Evolutionary conservation across 2,888 invertebrate genomes (phyloP), one percentile per base, ranked within the genome.

Genomic region (Conchocele bisecta): DNA sequence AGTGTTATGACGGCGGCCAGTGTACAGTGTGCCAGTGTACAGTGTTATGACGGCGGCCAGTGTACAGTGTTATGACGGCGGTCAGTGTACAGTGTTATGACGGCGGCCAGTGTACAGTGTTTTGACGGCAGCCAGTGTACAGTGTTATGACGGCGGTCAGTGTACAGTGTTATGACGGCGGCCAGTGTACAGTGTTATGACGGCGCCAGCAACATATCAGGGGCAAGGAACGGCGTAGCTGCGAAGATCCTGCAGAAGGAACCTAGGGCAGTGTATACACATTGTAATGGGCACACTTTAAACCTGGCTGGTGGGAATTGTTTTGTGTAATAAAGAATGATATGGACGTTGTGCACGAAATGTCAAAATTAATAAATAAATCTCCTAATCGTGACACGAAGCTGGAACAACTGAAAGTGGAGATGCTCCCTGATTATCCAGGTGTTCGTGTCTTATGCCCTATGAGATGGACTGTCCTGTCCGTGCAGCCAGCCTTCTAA

Each of bases 141-240:
- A n/a, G n/a, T n/a, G n/a, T n/a, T n/a, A n/a, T n/a, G n/a, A n/a
- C n/a, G n/a, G n/a, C n/a, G n/a, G n/a, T n/a, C n/a, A n/a, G n/a
- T n/a, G n/a, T n/a, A n/a, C n/a, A n/a, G n/a, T n/a, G n/a, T n/a
- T n/a, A n/a, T n/a, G n/a, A n/a, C n/a, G n/a, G n/a, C n/a, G n/a
- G n/a, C n/a, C 37, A 56, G 71, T 53, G 76, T 73, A 4, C 75
- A 79, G 53, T 71, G 74, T 28, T 76, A 81, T 22, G 70, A 79
- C 57, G 71, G 54, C 6, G 76, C 79, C 11, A 63, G 50, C 37
- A 57, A 56, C 22, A 81, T 57, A 51, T 54, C 58, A 20, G 66
- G 77, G 9, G n/a, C 48, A 26, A 71, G 57, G 29, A 53, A 48
- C 33, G 79, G 77, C n/a, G 75, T 72, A 11, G 63, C 71, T 0